Percentiles rank a stretch among this genome's conserved stretches.
These are phyloP conservation scores for Ciconia boyciana DNA, from an alignment of 2,113 vertebrate genomes.

Conservation along the genomic window DNA sequence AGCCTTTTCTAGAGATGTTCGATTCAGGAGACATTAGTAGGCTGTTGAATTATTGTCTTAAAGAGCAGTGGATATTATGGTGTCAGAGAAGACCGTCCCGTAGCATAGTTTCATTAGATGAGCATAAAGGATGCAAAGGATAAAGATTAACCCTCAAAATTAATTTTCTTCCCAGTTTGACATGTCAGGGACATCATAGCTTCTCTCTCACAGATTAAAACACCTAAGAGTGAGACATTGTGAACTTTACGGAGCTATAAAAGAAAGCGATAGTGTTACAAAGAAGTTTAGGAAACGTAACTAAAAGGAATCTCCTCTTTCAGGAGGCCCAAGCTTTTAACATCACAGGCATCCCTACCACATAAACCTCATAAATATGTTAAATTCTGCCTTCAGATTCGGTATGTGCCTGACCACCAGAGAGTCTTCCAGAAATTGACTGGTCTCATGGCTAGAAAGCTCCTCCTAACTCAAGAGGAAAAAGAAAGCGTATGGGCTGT, in stretches of 20 bases:
- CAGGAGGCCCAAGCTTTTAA: background rate
- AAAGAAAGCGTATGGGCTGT: background rate
- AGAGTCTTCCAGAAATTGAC: background rate
- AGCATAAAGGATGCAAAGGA: background rate
- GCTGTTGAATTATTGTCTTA: background rate
- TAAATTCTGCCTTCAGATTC: background rate
- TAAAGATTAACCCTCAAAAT: background rate
- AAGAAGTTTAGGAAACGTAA: background rate
- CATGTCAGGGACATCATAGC: background rate
- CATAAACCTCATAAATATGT: background rate
- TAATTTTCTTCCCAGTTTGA: background rate
- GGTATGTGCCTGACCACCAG: background rate
- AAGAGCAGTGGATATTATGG: background rate
- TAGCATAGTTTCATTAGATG: background rate
- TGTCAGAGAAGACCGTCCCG: background rate
- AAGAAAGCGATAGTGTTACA: background rate
- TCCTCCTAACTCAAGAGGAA: background rate
- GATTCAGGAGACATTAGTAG: background rate
- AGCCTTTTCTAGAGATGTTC: background rate
- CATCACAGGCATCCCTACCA: background rate
- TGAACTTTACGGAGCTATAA: background rate
- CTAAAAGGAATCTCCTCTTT: background rate
- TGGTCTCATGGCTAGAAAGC: background rate
- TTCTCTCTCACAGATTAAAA: background rate
- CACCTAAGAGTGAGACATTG: background rate